Conservation (phyloP, 2,888 invertebrate genomes). For the Ophraella communa region DNA sequence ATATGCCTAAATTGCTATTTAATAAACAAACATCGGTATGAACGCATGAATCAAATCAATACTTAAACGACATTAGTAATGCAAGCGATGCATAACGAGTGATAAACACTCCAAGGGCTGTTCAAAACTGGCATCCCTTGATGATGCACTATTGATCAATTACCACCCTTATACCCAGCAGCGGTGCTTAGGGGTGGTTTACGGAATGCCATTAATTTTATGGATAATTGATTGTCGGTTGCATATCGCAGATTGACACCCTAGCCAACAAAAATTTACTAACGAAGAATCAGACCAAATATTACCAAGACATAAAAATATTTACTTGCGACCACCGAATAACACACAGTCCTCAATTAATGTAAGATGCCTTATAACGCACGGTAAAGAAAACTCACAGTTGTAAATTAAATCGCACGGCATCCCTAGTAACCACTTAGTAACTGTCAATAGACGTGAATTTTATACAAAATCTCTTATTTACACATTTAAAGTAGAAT, state of each 20-base stretch:
- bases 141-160: constrained; percentile 54
- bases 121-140: constrained; percentile 47
- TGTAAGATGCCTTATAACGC: too few relatives aligned
- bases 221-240: neutral
- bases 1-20: constrained; percentile 34
- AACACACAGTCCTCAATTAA: too few relatives aligned
- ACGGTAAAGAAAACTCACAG: too few relatives aligned
- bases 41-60: constrained; percentile 47
- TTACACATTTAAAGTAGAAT: too few relatives aligned
- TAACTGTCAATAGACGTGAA: too few relatives aligned
- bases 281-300: neutral
- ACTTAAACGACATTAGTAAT: constrained; percentile 49
- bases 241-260: neutral
- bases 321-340: too few relatives aligned
- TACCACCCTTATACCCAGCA: constrained; percentile 44
- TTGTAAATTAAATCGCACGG: too few relatives aligned
- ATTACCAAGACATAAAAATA: too few relatives aligned
- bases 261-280: neutral
- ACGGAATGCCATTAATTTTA: neutral
- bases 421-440: too few relatives aligned
- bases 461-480: too few relatives aligned
- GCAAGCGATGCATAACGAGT: constrained; percentile 49
- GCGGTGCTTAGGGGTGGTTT: neutral
- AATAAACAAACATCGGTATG: constrained; percentile 37
- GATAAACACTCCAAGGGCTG: constrained; percentile 47